Base-by-base conservation (phyloP, 2,888 invertebrate genomes). In the Acanthosepion lycidas region DNA sequence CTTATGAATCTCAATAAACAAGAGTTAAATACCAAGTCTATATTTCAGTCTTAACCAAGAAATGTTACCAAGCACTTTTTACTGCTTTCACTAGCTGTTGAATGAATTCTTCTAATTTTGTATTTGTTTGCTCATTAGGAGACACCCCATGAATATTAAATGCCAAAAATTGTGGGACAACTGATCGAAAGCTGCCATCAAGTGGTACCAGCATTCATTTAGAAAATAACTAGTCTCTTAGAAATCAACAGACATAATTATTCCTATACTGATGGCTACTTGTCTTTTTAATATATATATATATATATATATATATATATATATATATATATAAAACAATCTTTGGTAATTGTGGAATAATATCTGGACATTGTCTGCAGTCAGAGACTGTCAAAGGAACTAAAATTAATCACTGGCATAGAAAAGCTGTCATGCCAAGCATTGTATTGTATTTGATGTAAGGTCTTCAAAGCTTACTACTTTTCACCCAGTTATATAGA, bases 71-170 rank as follows among this genome's bases (percentile, higher is more conserved):
- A 33, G n/a, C 78, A 78, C 9, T 28, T 28, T 78, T 78, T 78
- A n/a, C 28, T 28, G n/a, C 28, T 78, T 78, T n/a, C n/a, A 78
- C n/a, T 33, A n/a, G 33, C 78, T 33, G 18, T 33, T 78, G 12
- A 78, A 33, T 78, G n/a, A n/a, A 78, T 78, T 78, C 78, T 78
- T 78, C 78, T 78, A 78, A n/a, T 78, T n/a, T n/a, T n/a, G 78
- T 33, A 12, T 33, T 78, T n/a, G 33, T 5, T 78, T 6, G 59
- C 12, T 78, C 15, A n/a, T 78, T 33, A 9, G 78, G 33, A 78
- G n/a, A 78, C n/a, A 78, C 12, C 26, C 26, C 28, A 78, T 15
- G 20, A 55, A 55, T 55, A 55, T 55, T 55, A 55, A 55, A 20
- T 18, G 12, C 18, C 55, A 78, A 78, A 78, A 1, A 78, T 78